Percentiles rank a stretch among this genome's conserved stretches.
Conservation (phyloP, 1,140 invertebrate species). For the Tetragonula clypearis region DNA sequence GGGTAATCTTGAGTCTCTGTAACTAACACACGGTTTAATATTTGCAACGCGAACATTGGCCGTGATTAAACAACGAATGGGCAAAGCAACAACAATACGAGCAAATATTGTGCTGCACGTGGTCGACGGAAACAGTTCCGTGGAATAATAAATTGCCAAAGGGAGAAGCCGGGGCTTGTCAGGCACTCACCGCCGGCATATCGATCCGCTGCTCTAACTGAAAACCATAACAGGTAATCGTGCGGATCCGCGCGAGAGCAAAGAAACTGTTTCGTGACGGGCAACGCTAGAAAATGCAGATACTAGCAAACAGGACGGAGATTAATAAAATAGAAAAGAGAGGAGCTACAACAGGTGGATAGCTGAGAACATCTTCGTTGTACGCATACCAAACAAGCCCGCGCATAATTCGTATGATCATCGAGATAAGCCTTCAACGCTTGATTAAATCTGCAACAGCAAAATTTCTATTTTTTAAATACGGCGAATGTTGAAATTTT, state of each 20-base stretch:
- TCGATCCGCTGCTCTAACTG: slow-evolving; percentile 55
- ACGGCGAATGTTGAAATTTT: too few species aligned
- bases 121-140: neutral
- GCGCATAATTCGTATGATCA: neutral
- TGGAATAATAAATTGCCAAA: slow-evolving; percentile 23
- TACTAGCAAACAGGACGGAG: neutral
- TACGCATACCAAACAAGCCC: too few species aligned
- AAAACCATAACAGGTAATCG: slow-evolving; percentile 66
- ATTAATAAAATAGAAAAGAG: slow-evolving; percentile 24
- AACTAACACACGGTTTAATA: neutral
- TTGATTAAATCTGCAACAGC: neutral
- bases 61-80: neutral
- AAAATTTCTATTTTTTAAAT: neutral
- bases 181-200: slow-evolving; percentile 44
- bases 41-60: neutral
- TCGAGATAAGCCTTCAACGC: rapidly evolving
- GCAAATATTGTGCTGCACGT: slow-evolving; percentile 8
- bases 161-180: slow-evolving; percentile 41
- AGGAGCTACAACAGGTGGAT: neutral
- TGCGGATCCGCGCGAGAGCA: slow-evolving; percentile 35
- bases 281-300: too few species aligned
- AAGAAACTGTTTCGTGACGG: slow-evolving; percentile 26
- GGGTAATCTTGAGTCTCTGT: neutral
- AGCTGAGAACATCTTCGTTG: neutral
- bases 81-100: neutral